These are phyloP conservation scores for Thecocarcelia acutangulata DNA, from an alignment of 2,888 invertebrate genomes.

Conservation along the genomic window DNA sequence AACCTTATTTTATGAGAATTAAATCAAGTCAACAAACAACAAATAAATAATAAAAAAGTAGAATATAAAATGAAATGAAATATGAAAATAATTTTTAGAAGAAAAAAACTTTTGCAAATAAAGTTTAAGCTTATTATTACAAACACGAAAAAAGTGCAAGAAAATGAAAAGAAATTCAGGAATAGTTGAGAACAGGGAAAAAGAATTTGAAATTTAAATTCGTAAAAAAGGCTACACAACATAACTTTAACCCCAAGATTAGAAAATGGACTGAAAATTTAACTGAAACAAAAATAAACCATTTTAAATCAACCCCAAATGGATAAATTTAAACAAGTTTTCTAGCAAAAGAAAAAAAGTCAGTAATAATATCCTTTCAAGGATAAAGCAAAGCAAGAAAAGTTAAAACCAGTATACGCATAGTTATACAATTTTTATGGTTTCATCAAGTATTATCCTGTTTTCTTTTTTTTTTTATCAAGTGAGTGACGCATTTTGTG, in stretches of 20 bases:
- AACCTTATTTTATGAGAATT: conserved; percentile 60
- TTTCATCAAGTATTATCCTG: conserved; percentile 62
- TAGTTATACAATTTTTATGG: conserved; percentile 61
- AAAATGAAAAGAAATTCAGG: conserved; percentile 6
- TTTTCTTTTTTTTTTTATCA: conserved; percentile 17
- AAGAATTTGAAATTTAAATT: conserved; percentile 44
- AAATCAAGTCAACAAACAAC: conserved; percentile 53
- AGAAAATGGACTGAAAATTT: neutral
- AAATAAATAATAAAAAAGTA: conserved; percentile 5
- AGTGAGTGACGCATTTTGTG: conserved; percentile 20
- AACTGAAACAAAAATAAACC: conserved; percentile 6
- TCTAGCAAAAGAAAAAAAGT: conserved; percentile 10
- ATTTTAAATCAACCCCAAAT: conserved; percentile 32
- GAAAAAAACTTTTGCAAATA: conserved; percentile 35
- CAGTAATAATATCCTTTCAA: conserved; percentile 56
- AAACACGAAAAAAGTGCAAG: conserved; percentile 6
- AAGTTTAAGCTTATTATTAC: conserved; percentile 45
- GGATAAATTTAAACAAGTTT: conserved; percentile 18
- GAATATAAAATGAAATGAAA: conserved; percentile 20
- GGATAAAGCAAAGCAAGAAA: conserved; percentile 37
- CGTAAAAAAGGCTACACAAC: conserved; percentile 5
- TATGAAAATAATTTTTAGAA: conserved; percentile 61
- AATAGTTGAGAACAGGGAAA: conserved; percentile 31
- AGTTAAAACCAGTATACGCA: conserved; percentile 38
- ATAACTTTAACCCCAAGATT: conserved; percentile 33